Evolutionary conservation across 2,113 vertebrate genomes (phyloP), one percentile per base, ranked within the genome.

Genomic region (Hippocampus barbouri): DNA sequence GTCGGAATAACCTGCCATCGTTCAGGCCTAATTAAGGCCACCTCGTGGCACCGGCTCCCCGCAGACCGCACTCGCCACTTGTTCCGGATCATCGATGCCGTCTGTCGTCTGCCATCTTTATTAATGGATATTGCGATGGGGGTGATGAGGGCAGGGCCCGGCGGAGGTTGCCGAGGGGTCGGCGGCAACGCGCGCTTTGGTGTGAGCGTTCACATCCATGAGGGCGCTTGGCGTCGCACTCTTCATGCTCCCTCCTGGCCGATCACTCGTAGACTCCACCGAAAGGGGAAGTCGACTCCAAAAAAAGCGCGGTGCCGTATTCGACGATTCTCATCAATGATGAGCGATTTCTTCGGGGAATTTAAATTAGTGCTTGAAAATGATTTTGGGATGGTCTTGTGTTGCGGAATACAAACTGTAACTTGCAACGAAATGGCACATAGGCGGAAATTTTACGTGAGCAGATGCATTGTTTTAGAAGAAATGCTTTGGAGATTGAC

Each of bases 101-200:
- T 89, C 90, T 90, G 90, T 91, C 85, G 89, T 73, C 75, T 86
- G 89, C 89, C 83, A 82, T 83, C 76, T 86, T 59, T 86, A 86
- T 89, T 91, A 92, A 91, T 90, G 90, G 87, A 89, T 90, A 85
- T 90, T 86, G 87, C 81, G 83, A 85, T 79, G 34, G 79, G 80
- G 79, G 85, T 76, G 76, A 71, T 71, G 75, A 70, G 81, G 70
- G 82, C 62, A 59, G 47, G 71, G 69, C 77, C 6, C 21, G 53
- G 71, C 10, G 25, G 68, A 73, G 85, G 84, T 90, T 77, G 74
- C 65, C 43, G 43, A 30, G 70, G 73, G 83, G 66, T 77, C 81
- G 81, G 71, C 14, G 56, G 69, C 10, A 68, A 78, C 81, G 80
- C 78, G 87, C 85, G 80, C 85, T 81, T 82, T 75, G 78, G 76